Evolutionary conservation across 1,140 invertebrate species (phyloP).

Genomic region (Gonioctena quinquepunctata): DNA sequence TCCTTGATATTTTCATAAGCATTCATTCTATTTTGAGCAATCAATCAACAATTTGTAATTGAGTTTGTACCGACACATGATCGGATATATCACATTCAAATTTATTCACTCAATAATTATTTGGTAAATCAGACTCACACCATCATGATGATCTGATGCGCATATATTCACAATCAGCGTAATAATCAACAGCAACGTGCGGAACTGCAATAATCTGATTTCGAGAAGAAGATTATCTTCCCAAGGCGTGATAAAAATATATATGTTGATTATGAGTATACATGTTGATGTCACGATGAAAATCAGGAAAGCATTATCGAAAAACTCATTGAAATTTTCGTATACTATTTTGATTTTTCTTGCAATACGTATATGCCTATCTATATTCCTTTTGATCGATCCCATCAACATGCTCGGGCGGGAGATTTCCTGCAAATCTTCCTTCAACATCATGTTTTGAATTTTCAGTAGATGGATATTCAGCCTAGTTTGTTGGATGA

Average conservation of each 20-base stretch:
- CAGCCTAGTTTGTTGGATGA: background rate
- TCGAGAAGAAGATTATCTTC: background rate
- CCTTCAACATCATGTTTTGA: background rate
- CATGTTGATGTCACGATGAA: background rate
- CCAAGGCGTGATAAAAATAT: background rate
- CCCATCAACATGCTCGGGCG: background rate
- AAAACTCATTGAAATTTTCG: background rate
- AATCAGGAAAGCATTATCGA: background rate
- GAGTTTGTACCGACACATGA: too few species aligned
- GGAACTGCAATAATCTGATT: background rate
- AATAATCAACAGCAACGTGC: background rate
- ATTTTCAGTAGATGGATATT: background rate
- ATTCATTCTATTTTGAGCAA: too few species aligned
- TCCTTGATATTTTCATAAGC: too few species aligned
- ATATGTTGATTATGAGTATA: background rate
- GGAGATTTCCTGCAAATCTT: background rate
- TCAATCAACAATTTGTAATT: too few species aligned
- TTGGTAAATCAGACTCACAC: too few species aligned
- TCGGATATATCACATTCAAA: too few species aligned
- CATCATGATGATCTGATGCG: too few species aligned
- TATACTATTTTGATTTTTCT: background rate
- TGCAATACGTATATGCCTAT: background rate
- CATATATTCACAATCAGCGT: too few species aligned
- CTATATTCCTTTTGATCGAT: background rate
- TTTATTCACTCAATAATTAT: too few species aligned